Evolutionary conservation across 2,113 vertebrate genomes (phyloP), one percentile per base, ranked within the genome.

Genomic region (Greenwoodochromis staneri): DNA sequence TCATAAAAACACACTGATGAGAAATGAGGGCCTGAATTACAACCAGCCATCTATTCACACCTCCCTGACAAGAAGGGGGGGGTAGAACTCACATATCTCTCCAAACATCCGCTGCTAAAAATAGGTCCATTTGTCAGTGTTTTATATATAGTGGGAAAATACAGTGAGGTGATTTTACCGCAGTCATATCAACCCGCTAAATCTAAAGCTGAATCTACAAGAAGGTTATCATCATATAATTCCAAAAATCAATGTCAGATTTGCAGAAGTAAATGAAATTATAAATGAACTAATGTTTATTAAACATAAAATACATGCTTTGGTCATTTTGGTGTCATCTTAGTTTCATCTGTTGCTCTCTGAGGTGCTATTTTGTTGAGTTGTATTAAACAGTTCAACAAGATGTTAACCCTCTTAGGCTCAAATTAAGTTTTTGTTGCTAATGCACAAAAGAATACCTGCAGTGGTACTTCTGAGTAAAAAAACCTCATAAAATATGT

Each of bases 81-180:
- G 38, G 21, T 27, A 51, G 82, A 80, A 84, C 76, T 83, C 69
- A 42, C 53, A 45, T 90, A 84, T 51, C 83, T 34, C n/a, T 88
- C 4, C 40, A 86, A 40, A 86, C 93, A 84, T 89, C 91, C 84
- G 84, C 24, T 76, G 47, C 92, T 94, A 93, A 92, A 95, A 92
- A 90, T 89, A 92, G 87, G 10, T 4, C 51, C 1, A 40, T 8
- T 73, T 90, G 88, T 84, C 92, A 83, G 66, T 2, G 2, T 66
- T 86, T 57, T 24, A 53, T 34, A 63, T 11, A 19, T n/a, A 45
- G 86, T 7, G 87, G 84, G 5, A 34, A 88, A 83, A 88, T 59
- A 87, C 51, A 1, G 12, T 38, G 83, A 63, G 71, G 82, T 59
- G 81, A 66, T 66, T 36, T 71, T 31, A 24, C 3, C 1, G 6